A percentile compares a stretch with the other conserved stretches of the same genome.
These are phyloP conservation scores for Anarhynchus alexandrinus DNA, from an alignment of 2,113 vertebrate species.

Conservation along the genomic window DNA sequence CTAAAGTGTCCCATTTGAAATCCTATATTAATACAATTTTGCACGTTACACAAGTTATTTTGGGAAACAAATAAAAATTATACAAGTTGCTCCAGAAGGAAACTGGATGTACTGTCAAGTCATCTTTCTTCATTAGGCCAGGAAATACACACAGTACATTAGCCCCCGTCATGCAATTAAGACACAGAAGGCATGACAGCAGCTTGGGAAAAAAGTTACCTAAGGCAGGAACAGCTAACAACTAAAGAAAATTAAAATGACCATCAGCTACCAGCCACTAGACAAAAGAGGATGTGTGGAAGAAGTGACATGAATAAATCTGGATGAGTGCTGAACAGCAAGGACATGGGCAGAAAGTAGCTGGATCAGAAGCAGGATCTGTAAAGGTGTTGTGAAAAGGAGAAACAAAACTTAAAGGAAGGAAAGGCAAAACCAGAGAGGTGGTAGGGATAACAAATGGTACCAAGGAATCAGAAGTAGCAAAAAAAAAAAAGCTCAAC, in stretches of 20 bases:
- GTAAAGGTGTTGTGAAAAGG: not conserved
- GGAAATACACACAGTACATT: not conserved
- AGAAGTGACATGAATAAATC: not conserved
- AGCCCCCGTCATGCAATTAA: not conserved
- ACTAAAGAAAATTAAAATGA: not conserved
- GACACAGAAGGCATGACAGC: not conserved
- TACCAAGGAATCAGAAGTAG: not conserved
- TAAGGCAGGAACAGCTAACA: not conserved
- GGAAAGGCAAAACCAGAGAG: not conserved
- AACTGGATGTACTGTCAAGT: not conserved
- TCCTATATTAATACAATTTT: not conserved
- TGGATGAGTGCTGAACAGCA: not conserved
- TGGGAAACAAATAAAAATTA: not conserved
- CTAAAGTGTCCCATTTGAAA: not conserved
- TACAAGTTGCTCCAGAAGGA: not conserved
- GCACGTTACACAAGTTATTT: not conserved
- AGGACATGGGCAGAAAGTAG: not conserved
- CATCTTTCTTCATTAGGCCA: not conserved
- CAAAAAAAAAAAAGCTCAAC: not conserved
- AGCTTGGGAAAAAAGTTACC: not conserved
- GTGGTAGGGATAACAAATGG: not conserved
- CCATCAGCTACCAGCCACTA: not conserved
- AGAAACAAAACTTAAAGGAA: not conserved
- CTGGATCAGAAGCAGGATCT: not conserved
- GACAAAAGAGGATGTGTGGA: not conserved